These are phyloP conservation scores for Scotopteryx bipunctaria DNA, from an alignment of 2,888 invertebrate genomes.

Conservation along the genomic window DNA sequence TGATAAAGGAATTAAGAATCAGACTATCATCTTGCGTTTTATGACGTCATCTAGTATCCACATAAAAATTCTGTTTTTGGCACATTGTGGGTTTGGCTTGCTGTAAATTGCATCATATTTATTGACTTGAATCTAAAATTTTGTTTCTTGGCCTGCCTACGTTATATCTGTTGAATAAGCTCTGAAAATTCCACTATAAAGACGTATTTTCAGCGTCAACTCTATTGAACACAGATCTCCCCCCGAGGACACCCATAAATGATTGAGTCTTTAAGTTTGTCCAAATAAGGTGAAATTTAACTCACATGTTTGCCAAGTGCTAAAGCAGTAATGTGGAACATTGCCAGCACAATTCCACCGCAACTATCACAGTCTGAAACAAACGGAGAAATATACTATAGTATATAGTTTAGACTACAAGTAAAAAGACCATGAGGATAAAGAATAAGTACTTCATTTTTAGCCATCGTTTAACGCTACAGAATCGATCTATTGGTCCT, in stretches of 20 bases:
- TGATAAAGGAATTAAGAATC: conserved; percentile 14
- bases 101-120: too few species aligned
- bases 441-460: too few species aligned
- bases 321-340: conserved; percentile 37
- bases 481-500: too few species aligned
- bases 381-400: conserved; percentile 35
- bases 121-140: too few species aligned
- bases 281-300: conserved; percentile 26
- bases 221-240: neutral
- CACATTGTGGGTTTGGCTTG: too few species aligned
- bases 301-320: conserved; percentile 41
- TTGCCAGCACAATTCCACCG: conserved; percentile 38
- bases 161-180: too few species aligned
- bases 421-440: neutral
- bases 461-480: too few species aligned
- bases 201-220: too few species aligned
- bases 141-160: too few species aligned
- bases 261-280: neutral
- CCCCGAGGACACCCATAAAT: neutral
- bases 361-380: conserved; percentile 45
- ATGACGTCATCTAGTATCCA: conserved; percentile 6
- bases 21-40: neutral
- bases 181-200: too few species aligned
- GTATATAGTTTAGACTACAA: conserved; percentile 2
- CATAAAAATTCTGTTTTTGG: too few species aligned